Conservation (phyloP, 2,113 vertebrate genomes). For the Apaloderma vittatum region DNA sequence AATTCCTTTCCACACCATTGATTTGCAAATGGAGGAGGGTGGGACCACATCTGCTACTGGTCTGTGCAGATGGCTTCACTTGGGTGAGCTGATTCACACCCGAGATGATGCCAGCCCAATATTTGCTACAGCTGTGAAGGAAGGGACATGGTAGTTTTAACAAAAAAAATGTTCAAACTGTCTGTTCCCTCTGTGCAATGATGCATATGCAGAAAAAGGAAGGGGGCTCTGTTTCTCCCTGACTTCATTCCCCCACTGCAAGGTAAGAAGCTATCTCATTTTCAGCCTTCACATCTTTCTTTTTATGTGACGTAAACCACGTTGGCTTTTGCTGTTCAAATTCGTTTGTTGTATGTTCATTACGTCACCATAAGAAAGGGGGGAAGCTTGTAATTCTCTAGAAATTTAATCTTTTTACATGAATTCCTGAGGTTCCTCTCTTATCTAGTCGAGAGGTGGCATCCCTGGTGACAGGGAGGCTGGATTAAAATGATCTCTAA, state of each 20-base stretch:
- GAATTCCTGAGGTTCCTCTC: constrained; percentile 22
- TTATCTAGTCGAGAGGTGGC: no score
- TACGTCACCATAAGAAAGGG: background rate
- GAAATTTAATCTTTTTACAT: background rate
- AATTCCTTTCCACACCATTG: background rate
- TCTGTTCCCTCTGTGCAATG: background rate
- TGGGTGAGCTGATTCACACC: background rate
- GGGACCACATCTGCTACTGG: background rate
- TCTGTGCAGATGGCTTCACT: background rate
- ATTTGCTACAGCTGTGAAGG: background rate
- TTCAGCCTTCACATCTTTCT: background rate
- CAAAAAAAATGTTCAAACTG: background rate
- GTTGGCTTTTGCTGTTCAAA: background rate
- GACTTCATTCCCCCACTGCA: background rate
- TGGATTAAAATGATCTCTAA: no score
- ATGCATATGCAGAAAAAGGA: background rate
- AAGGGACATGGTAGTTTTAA: background rate
- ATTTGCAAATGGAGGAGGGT: background rate
- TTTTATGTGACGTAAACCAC: background rate
- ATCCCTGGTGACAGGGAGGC: no score
- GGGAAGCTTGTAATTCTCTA: background rate
- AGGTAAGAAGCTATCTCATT: background rate
- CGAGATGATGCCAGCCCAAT: background rate
- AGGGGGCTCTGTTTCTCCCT: background rate
- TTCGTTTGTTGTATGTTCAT: background rate